A percentile compares a stretch with the other conserved stretches of the same genome.
These are phyloP conservation scores for Pipistrellus kuhlii DNA, from an alignment of 2,797 vertebrate genomes.

Conservation along the genomic window DNA sequence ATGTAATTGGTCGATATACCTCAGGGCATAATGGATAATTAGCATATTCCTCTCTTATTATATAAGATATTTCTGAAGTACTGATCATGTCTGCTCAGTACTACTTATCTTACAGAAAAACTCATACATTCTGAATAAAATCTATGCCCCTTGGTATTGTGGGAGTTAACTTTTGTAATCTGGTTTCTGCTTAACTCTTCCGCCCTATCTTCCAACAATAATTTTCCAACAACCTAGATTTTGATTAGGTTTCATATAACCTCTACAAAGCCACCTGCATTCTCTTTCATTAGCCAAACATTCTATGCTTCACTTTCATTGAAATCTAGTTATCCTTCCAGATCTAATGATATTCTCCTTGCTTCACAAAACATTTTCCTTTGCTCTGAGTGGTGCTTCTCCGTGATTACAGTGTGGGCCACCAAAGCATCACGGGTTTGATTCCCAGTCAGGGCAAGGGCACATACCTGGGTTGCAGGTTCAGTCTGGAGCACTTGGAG, in stretches of 20 bases:
- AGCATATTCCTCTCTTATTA: too few species aligned
- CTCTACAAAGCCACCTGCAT: background rate
- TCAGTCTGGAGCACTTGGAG: too few species aligned
- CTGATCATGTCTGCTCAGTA: background rate
- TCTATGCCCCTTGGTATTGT: background rate
- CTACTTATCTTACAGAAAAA: background rate
- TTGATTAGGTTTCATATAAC: background rate
- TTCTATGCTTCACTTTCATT: background rate
- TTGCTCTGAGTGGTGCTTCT: too few species aligned
- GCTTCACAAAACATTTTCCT: background rate
- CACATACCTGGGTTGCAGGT: too few species aligned
- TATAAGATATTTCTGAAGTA: background rate
- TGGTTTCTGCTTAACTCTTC: background rate
- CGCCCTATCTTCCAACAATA: background rate
- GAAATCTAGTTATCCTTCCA: background rate
- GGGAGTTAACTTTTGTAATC: background rate
- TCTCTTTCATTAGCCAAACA: background rate
- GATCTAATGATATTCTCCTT: background rate
- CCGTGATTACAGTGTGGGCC: too few species aligned
- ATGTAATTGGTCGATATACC: too few species aligned
- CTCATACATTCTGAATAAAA: background rate
- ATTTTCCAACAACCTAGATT: background rate
- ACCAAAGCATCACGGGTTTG: too few species aligned
- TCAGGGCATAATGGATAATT: too few species aligned
- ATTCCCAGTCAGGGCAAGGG: too few species aligned